Conservation (phyloP, 2,888 invertebrate genomes). For the Mythimna lalbum region DNA sequence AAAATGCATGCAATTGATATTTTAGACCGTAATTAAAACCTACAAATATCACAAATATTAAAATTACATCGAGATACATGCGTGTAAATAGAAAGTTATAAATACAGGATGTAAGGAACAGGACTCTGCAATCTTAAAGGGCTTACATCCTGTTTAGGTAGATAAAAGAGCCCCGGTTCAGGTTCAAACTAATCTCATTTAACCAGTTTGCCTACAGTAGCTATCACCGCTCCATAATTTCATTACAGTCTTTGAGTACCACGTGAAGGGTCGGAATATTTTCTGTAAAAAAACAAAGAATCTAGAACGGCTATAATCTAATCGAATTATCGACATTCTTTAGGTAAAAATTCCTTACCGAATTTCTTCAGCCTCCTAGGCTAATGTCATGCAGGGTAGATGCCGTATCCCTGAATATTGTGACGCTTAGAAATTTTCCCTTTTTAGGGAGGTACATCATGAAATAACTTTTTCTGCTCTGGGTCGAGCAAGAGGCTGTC, state of each 20-base stretch:
- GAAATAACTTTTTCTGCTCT: too few species aligned
- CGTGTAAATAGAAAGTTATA: too few species aligned
- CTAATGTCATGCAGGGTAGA: slow-evolving; percentile 8
- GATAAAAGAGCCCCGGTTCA: slow-evolving; percentile 4
- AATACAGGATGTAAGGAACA: too few species aligned
- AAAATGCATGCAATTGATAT: too few species aligned
- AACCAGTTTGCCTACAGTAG: slow-evolving; percentile 20
- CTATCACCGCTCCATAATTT: slow-evolving; percentile 39
- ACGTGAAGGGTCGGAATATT: slow-evolving; percentile 10
- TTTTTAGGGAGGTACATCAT: too few species aligned
- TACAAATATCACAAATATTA: too few species aligned
- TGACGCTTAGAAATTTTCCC: too few species aligned
- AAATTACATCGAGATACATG: too few species aligned
- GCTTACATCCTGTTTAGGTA: background rate
- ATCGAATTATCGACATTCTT: slow-evolving; percentile 62
- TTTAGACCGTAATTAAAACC: too few species aligned
- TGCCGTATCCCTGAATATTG: background rate
- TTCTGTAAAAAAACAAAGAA: slow-evolving; percentile 27
- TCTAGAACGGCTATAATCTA: slow-evolving; percentile 46
- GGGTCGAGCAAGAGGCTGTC: too few species aligned
- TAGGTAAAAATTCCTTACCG: background rate
- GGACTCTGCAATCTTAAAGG: too few species aligned
- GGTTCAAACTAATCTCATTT: slow-evolving; percentile 39
- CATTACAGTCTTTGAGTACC: slow-evolving; percentile 38
- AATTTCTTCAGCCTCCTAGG: background rate